A percentile compares a stretch with the other conserved stretches of the same genome.
Conservation (phyloP, 2,888 invertebrate species). For the Cheilosia pagana region DNA sequence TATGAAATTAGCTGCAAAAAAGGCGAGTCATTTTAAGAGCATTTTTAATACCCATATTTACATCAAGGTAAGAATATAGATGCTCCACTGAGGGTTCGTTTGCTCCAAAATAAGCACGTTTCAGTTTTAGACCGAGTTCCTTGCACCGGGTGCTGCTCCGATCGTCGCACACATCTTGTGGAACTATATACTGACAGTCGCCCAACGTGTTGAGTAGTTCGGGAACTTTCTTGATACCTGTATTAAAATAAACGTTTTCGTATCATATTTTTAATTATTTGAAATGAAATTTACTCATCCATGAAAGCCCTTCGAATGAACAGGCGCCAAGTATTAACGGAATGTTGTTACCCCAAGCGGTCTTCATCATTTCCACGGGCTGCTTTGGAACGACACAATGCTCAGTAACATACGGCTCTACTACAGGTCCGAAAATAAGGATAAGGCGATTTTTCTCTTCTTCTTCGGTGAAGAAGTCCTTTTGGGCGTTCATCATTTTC, state of each 20-base stretch:
- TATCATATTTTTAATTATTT: not conserved
- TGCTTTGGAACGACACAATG: conserved; percentile 81
- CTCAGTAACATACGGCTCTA: conserved; percentile 80
- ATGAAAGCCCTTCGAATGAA: conserved; percentile 81
- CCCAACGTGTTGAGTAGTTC: conserved; percentile 77
- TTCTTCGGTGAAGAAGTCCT: conserved; percentile 78
- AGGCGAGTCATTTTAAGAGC: not conserved
- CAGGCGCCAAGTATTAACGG: conserved; percentile 82
- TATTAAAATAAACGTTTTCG: not conserved
- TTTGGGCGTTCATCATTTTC: conserved; percentile 80
- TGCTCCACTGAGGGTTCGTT: conserved; percentile 80
- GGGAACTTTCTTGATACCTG: conserved; percentile 77
- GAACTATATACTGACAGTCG: conserved; percentile 76
- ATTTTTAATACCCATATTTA: conserved; percentile 49
- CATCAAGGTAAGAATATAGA: conserved; percentile 80
- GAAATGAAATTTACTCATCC: no score
- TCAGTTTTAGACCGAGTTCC: conserved; percentile 78
- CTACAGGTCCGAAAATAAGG: conserved; percentile 81
- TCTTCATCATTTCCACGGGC: conserved; percentile 80
- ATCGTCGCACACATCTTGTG: conserved; percentile 77
- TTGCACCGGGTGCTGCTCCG: conserved; percentile 76
- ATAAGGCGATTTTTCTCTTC: conserved; percentile 78
- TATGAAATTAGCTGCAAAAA: conserved; percentile 79
- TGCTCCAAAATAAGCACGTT: conserved; percentile 78
- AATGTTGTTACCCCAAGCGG: conserved; percentile 82